Evolutionary conservation across 2,113 vertebrate genomes (phyloP), one percentile per base, ranked within the genome.

Genomic region (Probosciger aterrimus): DNA sequence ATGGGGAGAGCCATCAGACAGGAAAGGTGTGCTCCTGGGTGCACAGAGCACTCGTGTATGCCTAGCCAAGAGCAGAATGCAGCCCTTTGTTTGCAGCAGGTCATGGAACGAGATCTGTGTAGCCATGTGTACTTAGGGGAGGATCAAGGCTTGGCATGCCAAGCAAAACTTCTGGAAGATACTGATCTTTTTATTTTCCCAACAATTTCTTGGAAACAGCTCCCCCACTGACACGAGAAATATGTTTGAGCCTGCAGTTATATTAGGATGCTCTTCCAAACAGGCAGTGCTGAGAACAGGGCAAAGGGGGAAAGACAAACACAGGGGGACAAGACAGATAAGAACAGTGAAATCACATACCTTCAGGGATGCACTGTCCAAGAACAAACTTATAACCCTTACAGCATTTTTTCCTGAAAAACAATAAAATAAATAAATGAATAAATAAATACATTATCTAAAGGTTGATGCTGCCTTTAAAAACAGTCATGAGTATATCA

Each of bases 301-400:
- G 50, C 16, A 94, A 60, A 60, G 3, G 6, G 16, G 24, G 25
- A 92, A 92, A 64, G n/a, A 67, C 19, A 93, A 95, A 93, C 14
- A 13, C 14, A n/a, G 0, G 1, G n/a, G 31, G 30, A 88, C 11
- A 57, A 1, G 9, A 77, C 5, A 16, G 18, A 14, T 87, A 90
- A 94, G 31, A 96, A 92, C 35, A 73, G 78, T 78, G 78, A 93
- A 79, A 88, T 93, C 69, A 97, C 98, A 63, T 99, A 99, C 99
- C 99, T 99, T 99, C 99, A 94, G 99, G 99, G 96, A 99, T 99
- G 97, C 99, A 99, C 82, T 99, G 99, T 97, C 99, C 99, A 97
- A 99, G 98, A 93, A 99, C 99, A 98, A 99, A 99, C 96, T 99
- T 99, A 97, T 99, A 99, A 85, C 99, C 99, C 78, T 98, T 98